These are phyloP conservation scores for Bemisia tabaci DNA, from an alignment of 1,140 invertebrate genomes.

Conservation along the genomic window DNA sequence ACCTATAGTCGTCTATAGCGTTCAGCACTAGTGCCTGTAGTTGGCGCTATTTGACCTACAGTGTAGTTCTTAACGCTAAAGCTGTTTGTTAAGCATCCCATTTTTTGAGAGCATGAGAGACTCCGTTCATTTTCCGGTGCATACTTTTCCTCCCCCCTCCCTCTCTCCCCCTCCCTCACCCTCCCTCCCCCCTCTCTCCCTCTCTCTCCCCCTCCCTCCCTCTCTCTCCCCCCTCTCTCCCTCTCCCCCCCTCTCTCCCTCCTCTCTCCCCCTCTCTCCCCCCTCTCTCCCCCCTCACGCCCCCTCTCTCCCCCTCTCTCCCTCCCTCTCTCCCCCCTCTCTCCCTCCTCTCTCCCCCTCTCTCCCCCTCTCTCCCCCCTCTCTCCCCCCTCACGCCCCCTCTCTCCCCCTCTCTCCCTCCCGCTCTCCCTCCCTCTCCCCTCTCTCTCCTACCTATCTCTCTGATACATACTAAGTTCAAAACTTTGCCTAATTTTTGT, in stretches of 20 bases:
- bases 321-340: not conserved
- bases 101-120: no score
- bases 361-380: not conserved
- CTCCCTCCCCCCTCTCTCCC: not conserved
- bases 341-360: not conserved
- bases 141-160: no score
- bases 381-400: not conserved
- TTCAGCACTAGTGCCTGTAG: no score
- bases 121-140: no score
- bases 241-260: not conserved
- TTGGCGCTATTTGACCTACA: no score
- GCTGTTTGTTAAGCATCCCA: no score
- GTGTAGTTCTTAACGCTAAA: no score
- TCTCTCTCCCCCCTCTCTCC: not conserved
- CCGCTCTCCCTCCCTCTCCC: not conserved
- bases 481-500: no score
- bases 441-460: not conserved
- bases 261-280: not conserved
- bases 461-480: not conserved
- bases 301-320: not conserved
- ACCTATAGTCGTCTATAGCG: no score
- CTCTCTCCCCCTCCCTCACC: no score
- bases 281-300: not conserved
- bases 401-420: not conserved
- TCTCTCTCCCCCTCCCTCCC: not conserved